A percentile compares a stretch with the other conserved stretches of the same genome.
Evolutionary conservation across 1,140 invertebrate species (phyloP).

Genomic region (Glomeris maerens): DNA sequence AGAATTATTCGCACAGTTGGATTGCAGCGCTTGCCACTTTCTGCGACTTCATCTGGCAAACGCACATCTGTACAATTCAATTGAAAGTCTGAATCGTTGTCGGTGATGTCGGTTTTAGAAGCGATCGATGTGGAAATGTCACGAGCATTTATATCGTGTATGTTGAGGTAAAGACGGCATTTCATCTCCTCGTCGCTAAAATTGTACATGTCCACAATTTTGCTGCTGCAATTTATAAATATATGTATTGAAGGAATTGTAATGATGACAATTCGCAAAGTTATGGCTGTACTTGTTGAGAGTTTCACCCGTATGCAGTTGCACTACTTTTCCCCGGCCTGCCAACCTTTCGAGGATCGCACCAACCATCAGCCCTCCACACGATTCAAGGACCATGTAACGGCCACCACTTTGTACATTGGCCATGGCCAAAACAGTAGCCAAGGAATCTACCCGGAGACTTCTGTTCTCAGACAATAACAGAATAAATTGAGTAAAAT

Average conservation of each 20-base stretch:
- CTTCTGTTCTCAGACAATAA: constrained; percentile 30
- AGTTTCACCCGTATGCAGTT: constrained; percentile 62
- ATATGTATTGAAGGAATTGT: not conserved
- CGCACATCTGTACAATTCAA: not conserved
- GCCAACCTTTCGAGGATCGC: constrained; percentile 51
- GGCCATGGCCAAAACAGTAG: constrained; percentile 65
- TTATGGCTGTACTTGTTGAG: constrained; percentile 44
- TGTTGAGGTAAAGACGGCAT: constrained; percentile 13
- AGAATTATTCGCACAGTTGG: too few relatives aligned
- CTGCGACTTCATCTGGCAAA: too few relatives aligned
- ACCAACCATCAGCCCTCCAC: constrained; percentile 63
- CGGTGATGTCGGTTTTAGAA: not conserved
- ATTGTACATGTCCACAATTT: constrained; percentile 52
- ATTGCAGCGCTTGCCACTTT: too few relatives aligned
- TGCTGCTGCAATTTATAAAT: constrained; percentile 20
- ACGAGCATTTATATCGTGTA: constrained; percentile 5
- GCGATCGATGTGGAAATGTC: not conserved
- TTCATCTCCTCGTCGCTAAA: constrained; percentile 24
- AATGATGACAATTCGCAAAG: not conserved
- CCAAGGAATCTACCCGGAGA: constrained; percentile 67
- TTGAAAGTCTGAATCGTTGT: not conserved
- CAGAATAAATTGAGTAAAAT: constrained; percentile 9
- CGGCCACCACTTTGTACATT: constrained; percentile 62
- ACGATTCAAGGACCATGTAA: constrained; percentile 74
- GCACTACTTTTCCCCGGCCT: constrained; percentile 48